Evolutionary conservation across 1,140 invertebrate species (phyloP), one percentile per base, ranked within the genome.

Genomic region (Bombus balteatus): DNA sequence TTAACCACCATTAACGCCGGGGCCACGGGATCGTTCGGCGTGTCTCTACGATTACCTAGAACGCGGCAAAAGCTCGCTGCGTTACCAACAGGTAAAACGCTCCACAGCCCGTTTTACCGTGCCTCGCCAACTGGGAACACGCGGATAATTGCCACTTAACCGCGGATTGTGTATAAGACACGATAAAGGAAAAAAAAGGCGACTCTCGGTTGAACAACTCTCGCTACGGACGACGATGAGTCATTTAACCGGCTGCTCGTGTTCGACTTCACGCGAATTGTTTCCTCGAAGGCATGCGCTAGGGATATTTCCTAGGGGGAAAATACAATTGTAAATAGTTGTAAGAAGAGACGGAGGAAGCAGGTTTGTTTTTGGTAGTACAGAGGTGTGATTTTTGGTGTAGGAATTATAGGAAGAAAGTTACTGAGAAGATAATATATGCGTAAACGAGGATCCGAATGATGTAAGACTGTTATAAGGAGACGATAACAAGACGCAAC

Each of bases 11-110:
- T 83, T 83, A 39, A 83, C 74, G 28, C 74, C 22, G 39, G 39
- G 57, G 59, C 57, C 53, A 65, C 47, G 32, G 53, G 15, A 22
- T 32, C 32, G 75, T 77, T 75, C 74, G 41, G 15, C n/a, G 43
- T 73, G 39, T 43, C 77, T 41, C 77, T 70, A 62, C 75, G 83
- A 85, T 85, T 85, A 85, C 83, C 83, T 85, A 80, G 83, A 85
- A 79, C 75, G 53, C 53, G 73, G 70, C 39, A 47, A 74, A 74
- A 13, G 74, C 82, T 84, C 82, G 62, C 75, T 79, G 74, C 43
- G 82, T 84, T 84, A 84, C 82, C 82, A 84, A 84, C 74, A 70
- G 74, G 75, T 78, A 79, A 39, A 70, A 32, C n/a, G 41, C 15
- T n/a, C 28, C 32, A 5, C 32, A 25, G 34, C 37, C n/a, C 73